A percentile compares a stretch with the other conserved stretches of the same genome.
phyloP scores from a whole-genome alignment of 2,113 vertebrate species.

The Ceyx cyanopectus region DNA sequence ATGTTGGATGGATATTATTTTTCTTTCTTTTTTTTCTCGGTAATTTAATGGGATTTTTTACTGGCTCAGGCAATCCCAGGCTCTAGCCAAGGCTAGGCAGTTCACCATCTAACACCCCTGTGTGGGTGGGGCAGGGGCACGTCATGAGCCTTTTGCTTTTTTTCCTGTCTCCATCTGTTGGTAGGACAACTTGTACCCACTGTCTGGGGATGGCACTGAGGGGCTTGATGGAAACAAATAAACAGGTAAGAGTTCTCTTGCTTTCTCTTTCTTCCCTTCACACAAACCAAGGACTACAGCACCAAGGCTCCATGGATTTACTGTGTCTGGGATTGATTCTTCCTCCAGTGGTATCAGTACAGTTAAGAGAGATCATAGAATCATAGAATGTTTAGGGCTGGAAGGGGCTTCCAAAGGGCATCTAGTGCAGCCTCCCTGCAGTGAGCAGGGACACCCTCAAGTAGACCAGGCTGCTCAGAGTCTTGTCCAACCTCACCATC shows the following conservation, averaged over 20 bases:
- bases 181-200: constrained; percentile 69
- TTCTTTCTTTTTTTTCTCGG: not conserved
- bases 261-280: not conserved
- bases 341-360: not conserved
- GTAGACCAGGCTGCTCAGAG: too few relatives aligned
- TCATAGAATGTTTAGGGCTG: too few relatives aligned
- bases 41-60: constrained; percentile 2
- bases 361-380: not conserved
- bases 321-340: not conserved
- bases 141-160: not conserved
- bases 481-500: too few relatives aligned
- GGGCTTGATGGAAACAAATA: constrained; percentile 42
- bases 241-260: constrained; percentile 59
- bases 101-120: not conserved
- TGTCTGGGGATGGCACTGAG: constrained; percentile 59
- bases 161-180: constrained; percentile 58
- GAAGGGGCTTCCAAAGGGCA: too few relatives aligned
- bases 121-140: not conserved
- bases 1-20: not conserved
- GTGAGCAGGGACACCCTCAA: too few relatives aligned
- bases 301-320: not conserved
- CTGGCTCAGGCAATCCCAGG: not conserved
- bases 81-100: not conserved
- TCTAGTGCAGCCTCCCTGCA: too few relatives aligned
- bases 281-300: not conserved